Percentiles rank a stretch among this genome's conserved stretches.
phyloP scores from a whole-genome alignment of 2,113 vertebrate genomes.

The Henicopernis longicauda region DNA sequence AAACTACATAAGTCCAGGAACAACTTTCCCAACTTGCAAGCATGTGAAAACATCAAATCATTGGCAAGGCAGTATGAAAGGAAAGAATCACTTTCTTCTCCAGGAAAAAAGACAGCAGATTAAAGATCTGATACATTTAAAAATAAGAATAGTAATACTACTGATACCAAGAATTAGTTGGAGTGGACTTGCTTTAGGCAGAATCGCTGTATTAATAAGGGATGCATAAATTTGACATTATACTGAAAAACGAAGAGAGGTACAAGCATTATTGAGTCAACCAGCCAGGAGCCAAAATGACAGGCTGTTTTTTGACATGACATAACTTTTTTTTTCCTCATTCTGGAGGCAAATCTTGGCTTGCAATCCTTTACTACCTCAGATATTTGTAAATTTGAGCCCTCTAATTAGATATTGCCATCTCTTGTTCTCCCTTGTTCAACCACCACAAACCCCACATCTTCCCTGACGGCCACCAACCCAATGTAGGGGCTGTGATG shows the following conservation, averaged over 20 bases:
- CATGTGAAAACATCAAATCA: neutral
- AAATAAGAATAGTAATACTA: neutral
- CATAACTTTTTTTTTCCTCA: neutral
- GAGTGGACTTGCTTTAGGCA: neutral
- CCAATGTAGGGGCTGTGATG: fast-evolving
- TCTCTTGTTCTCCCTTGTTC: neutral
- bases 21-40: neutral
- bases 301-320: neutral
- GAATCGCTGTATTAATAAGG: neutral
- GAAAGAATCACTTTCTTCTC: neutral
- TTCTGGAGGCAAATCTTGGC: neutral
- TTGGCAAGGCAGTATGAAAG: neutral
- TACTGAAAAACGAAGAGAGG: neutral
- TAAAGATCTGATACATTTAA: neutral
- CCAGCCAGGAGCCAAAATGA: neutral
- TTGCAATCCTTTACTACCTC: neutral
- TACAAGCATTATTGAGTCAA: neutral
- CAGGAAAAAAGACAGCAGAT: neutral
- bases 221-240: neutral
- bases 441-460: neutral
- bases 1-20: neutral
- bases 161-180: neutral
- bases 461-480: neutral
- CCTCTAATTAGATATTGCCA: neutral
- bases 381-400: neutral